Evolutionary conservation across 1,140 invertebrate genomes (phyloP), one percentile per base, ranked within the genome.

Genomic region (Galleria mellonella): DNA sequence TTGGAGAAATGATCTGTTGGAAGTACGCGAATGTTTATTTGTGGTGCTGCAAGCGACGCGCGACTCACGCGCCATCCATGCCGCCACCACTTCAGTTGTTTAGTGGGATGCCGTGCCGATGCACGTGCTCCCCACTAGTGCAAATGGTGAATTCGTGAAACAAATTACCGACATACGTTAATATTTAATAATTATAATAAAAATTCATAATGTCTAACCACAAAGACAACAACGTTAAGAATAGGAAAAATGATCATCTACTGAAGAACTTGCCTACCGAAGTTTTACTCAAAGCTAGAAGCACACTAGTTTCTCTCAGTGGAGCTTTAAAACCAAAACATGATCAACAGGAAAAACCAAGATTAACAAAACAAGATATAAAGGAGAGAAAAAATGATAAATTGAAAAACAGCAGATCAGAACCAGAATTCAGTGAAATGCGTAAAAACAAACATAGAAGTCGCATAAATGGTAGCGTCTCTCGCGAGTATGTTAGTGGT

Each of bases 11-110:
- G 36, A 38, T 9, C 32, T 41, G 52, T 51, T 59, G 49, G 62
- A 60, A 67, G 65, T 62, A 68, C 72, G 66, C 53, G 62, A 59
- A 65, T 70, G 75, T 84, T 83, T 84, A 84, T 84, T 84, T 84
- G 77, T 61, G 74, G 74, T 76, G 57, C 42, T 64, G 64, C 59
- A 46, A 62, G 60, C 54, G 67, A 71, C 66, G 68, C 57, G 66
- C 67, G 70, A 58, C 75, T 74, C 75, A 72, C 68, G 76, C 72
- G 73, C 72, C 51, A 42, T 55, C 64, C 69, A 78, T 70, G 72
- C 17, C 57, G 56, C 55, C 31, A 47, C 59, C 59, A 67, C 60
- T 68, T 77, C 79, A 83, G 79, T 83, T 72, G 67, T 72, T 68
- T 56, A 62, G 60, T 65, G 60, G 41, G 51, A 60, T 62, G 49